Percentiles rank a stretch among this genome's conserved stretches.
Evolutionary conservation across 2,888 invertebrate genomes (phyloP).

Genomic region (Euplagia quadripunctaria): DNA sequence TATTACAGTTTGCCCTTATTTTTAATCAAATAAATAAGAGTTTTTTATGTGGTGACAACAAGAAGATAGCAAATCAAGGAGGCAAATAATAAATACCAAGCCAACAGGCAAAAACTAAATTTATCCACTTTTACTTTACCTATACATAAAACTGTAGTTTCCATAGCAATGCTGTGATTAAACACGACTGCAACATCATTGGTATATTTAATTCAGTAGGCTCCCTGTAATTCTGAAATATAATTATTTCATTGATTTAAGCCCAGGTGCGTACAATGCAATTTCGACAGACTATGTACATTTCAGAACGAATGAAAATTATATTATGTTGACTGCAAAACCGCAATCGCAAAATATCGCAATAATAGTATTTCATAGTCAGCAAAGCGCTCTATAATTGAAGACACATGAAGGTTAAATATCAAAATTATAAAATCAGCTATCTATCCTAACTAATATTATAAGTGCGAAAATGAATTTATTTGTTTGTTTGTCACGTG

Average conservation of each 20-base stretch:
- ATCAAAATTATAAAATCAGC: background rate
- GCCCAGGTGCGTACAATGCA: constrained; percentile 18
- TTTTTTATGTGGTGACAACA: too few species aligned
- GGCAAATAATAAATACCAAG: too few species aligned
- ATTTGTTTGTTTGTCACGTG: too few species aligned
- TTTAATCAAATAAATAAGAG: too few species aligned
- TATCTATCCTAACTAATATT: too few species aligned
- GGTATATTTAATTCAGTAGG: constrained; percentile 19
- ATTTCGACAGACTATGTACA: constrained; percentile 27
- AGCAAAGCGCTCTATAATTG: too few species aligned
- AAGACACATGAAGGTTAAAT: too few species aligned
- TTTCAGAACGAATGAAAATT: constrained; percentile 28
- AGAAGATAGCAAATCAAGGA: too few species aligned
- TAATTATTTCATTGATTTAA: constrained; percentile 19
- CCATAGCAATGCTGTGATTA: constrained; percentile 12
- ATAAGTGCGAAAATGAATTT: too few species aligned
- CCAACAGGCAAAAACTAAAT: too few species aligned
- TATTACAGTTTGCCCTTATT: too few species aligned
- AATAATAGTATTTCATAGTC: background rate
- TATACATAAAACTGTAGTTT: background rate
- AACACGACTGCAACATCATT: constrained; percentile 19
- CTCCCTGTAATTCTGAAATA: constrained; percentile 34
- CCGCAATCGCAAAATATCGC: background rate
- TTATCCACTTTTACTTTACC: too few species aligned
- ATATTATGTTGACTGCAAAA: background rate